These are phyloP conservation scores for Rhyzopertha dominica DNA, from an alignment of 1,140 invertebrate species.

Conservation along the genomic window DNA sequence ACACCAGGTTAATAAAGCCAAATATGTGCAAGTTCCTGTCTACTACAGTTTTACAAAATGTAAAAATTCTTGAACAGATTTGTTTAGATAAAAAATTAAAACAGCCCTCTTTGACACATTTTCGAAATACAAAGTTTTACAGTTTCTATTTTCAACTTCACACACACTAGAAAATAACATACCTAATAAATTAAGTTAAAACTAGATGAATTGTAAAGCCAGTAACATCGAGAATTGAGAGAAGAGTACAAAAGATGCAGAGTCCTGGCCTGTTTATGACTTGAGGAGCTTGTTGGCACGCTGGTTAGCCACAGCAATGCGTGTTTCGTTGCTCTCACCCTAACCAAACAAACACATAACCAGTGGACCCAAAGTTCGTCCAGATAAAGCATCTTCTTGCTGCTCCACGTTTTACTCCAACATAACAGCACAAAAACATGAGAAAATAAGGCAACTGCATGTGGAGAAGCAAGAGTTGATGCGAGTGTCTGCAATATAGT, in stretches of 20 bases:
- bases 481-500: slow-evolving; percentile 21
- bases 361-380: slow-evolving; percentile 13
- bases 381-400: not conserved
- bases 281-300: slow-evolving; percentile 74
- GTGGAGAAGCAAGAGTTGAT: too few relatives aligned
- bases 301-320: slow-evolving; percentile 76
- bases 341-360: slow-evolving; percentile 47
- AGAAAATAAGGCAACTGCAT: too few relatives aligned
- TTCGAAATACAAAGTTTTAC: slow-evolving; percentile 4
- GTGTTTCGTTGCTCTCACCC: slow-evolving; percentile 75
- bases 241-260: slow-evolving; percentile 38
- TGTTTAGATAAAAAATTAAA: slow-evolving; percentile 11
- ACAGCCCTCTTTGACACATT: slow-evolving; percentile 15
- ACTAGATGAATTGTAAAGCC: slow-evolving; percentile 19
- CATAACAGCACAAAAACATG: too few relatives aligned
- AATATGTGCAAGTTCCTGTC: too few relatives aligned
- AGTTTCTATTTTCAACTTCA: not conserved
- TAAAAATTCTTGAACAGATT: slow-evolving; percentile 1
- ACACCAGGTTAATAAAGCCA: too few relatives aligned
- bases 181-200: slow-evolving; percentile 5
- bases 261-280: slow-evolving; percentile 48
- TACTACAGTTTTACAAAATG: slow-evolving; percentile 2
- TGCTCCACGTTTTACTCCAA: not conserved
- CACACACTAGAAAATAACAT: slow-evolving; percentile 1
- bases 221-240: slow-evolving; percentile 41